These are phyloP conservation scores for Torymus texanus DNA, from an alignment of 2,888 invertebrate genomes.

Conservation along the genomic window DNA sequence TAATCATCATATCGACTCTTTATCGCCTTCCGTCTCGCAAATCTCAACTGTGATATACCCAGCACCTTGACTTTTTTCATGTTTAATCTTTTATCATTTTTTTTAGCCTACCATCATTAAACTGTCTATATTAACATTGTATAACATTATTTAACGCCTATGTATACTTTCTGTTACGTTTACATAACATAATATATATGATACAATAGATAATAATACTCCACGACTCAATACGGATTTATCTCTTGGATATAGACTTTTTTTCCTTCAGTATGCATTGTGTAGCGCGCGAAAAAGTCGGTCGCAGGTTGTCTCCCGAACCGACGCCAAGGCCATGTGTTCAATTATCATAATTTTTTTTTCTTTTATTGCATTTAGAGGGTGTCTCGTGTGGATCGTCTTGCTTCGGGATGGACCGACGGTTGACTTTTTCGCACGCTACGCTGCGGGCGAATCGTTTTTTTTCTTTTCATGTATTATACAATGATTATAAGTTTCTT, in stretches of 20 bases:
- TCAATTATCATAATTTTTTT: conserved; percentile 47
- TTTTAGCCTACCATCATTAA: conserved; percentile 59
- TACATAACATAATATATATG: conserved; percentile 70
- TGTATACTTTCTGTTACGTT: conserved; percentile 66
- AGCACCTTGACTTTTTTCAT: conserved; percentile 58
- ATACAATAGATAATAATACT: conserved; percentile 73
- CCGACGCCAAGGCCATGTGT: conserved; percentile 62
- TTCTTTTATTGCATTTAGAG: conserved; percentile 53
- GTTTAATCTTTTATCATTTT: conserved; percentile 15
- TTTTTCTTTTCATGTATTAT: conserved; percentile 55
- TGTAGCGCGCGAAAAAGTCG: conserved; percentile 60
- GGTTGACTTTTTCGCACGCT: conserved; percentile 44
- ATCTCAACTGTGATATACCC: conserved; percentile 51
- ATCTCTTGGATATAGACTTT: conserved; percentile 49
- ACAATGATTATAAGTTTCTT: conserved; percentile 49
- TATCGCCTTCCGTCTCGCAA: not conserved
- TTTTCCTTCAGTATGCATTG: not conserved
- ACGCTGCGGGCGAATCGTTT: conserved; percentile 45
- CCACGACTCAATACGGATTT: conserved; percentile 66
- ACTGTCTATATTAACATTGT: conserved; percentile 61
- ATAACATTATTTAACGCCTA: conserved; percentile 66
- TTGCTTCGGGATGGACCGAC: conserved; percentile 53
- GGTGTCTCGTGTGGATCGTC: conserved; percentile 37
- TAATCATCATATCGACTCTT: conserved; percentile 21
- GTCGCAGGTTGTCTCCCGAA: conserved; percentile 59